Conservation (phyloP, 2,113 vertebrate species). For the Alligator mississippiensis region DNA sequence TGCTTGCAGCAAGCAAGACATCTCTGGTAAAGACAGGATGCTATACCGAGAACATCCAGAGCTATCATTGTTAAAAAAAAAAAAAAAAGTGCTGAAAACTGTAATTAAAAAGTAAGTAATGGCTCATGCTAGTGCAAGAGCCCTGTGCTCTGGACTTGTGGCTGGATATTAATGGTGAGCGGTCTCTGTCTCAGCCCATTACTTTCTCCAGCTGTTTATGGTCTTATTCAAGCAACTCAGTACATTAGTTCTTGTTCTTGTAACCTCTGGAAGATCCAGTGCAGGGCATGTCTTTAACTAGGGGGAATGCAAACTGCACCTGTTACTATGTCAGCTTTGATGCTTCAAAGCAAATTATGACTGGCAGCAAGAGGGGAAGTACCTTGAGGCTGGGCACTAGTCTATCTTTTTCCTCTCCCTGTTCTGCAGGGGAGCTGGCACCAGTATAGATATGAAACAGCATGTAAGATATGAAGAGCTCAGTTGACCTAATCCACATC, state of each 20-base stretch:
- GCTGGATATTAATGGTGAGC: constrained; percentile 58
- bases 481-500: not conserved
- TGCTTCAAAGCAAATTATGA: constrained; percentile 22
- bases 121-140: not conserved
- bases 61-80: not conserved
- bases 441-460: not conserved
- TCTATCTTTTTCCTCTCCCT: not conserved
- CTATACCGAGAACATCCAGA: not conserved
- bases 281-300: constrained; percentile 57
- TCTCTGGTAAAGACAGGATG: not conserved
- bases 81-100: constrained; percentile 59
- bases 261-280: constrained; percentile 60
- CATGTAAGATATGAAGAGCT: not conserved
- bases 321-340: constrained; percentile 40
- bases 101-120: constrained; percentile 56
- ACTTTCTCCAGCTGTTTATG: constrained; percentile 58
- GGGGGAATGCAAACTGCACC: constrained; percentile 63
- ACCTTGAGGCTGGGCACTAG: not conserved
- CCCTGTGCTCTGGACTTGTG: not conserved
- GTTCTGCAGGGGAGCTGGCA: no score
- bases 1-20: not conserved
- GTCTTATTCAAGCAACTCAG: constrained; percentile 59
- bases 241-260: constrained; percentile 59
- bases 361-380: constrained; percentile 22
- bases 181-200: constrained; percentile 54